Conservation (phyloP, 2,888 invertebrate genomes). For the Heliconius cydno region DNA sequence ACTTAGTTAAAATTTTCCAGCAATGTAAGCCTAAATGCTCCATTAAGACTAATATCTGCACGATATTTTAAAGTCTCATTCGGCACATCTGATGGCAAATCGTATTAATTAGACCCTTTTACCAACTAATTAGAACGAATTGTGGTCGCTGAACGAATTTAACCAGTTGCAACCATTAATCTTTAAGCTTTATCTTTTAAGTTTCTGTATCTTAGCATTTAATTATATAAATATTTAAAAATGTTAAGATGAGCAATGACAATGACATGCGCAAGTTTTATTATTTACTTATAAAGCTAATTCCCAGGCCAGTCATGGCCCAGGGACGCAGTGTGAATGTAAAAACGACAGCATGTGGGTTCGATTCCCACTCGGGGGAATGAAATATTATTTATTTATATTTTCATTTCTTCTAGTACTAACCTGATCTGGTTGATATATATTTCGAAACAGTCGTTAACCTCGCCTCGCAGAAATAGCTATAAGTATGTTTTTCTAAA, state of each 20-base stretch:
- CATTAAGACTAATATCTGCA: slow-evolving; percentile 77
- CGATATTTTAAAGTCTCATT: slow-evolving; percentile 72
- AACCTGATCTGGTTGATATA: too few species aligned
- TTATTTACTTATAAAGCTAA: too few species aligned
- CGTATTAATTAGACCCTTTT: slow-evolving; percentile 73
- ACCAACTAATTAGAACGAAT: slow-evolving; percentile 74
- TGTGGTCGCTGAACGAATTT: slow-evolving; percentile 43
- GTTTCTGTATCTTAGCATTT: background rate
- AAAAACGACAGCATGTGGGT: too few species aligned
- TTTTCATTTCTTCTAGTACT: too few species aligned
- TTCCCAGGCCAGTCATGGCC: too few species aligned
- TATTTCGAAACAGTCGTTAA: too few species aligned
- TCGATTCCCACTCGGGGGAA: too few species aligned
- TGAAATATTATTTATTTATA: too few species aligned
- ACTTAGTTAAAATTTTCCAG: background rate
- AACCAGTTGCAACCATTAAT: slow-evolving; percentile 29
- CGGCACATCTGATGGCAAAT: slow-evolving; percentile 65
- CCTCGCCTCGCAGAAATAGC: too few species aligned
- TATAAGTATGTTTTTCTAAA: too few species aligned
- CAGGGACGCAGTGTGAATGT: too few species aligned
- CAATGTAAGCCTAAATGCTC: slow-evolving; percentile 50
- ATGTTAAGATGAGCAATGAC: background rate
- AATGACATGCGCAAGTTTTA: background rate
- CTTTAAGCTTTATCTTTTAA: slow-evolving; percentile 10
- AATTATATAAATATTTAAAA: background rate